Evolutionary conservation across 2,113 vertebrate genomes (phyloP).

Genomic region (Alaudala cheleensis): DNA sequence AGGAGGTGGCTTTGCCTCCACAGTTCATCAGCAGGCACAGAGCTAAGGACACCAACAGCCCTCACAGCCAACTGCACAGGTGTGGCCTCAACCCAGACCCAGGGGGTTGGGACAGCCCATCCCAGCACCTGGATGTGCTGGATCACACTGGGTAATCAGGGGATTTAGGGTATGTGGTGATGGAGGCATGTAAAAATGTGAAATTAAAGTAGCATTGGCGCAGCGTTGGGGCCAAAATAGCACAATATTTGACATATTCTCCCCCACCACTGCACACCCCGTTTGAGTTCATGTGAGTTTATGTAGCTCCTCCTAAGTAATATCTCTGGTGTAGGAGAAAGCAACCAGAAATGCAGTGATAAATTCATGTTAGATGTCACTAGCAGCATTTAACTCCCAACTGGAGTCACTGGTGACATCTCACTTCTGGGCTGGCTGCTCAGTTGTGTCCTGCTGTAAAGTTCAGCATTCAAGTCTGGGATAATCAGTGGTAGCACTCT

Average conservation of each 20-base stretch:
- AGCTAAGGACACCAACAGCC: background rate
- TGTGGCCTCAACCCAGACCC: background rate
- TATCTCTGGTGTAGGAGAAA: background rate
- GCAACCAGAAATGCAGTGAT: background rate
- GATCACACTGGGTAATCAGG: background rate
- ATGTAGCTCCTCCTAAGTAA: background rate
- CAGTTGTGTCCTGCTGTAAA: background rate
- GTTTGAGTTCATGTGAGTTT: background rate
- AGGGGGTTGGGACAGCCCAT: background rate
- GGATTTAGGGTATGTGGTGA: background rate
- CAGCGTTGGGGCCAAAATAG: background rate
- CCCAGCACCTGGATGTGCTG: background rate
- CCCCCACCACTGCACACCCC: background rate
- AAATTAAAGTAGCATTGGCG: background rate
- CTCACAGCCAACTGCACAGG: background rate
- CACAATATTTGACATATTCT: background rate
- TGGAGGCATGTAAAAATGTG: background rate
- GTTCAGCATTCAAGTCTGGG: background rate
- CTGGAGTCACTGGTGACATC: background rate
- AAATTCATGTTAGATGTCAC: background rate
- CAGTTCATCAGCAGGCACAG: background rate
- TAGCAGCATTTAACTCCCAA: background rate
- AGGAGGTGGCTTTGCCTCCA: background rate
- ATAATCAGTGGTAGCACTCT: background rate
- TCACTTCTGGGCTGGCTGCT: background rate